Evolutionary conservation across 2,113 vertebrate species (phyloP).

Genomic region (Trichechus manatus): DNA sequence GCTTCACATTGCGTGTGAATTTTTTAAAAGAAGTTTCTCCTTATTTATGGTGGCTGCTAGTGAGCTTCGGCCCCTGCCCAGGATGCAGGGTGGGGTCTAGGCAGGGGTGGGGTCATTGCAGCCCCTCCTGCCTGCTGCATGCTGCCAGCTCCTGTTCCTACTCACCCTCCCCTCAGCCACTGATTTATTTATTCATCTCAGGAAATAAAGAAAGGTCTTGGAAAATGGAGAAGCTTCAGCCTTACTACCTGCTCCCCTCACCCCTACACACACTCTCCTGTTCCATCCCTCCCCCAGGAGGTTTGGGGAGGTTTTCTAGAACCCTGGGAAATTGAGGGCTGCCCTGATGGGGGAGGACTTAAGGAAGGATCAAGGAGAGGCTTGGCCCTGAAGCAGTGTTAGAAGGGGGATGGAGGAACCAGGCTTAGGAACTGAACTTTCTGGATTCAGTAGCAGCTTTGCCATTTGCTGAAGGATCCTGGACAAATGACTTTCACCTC

Average conservation of each 20-base stretch:
- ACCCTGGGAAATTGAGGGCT: neutral
- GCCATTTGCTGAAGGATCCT: neutral
- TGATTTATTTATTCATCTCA: slow-evolving; percentile 83
- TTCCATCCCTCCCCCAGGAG: neutral
- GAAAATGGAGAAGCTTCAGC: slow-evolving; percentile 32
- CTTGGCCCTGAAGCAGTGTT: neutral
- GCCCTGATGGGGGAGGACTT: neutral
- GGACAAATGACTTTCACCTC: neutral
- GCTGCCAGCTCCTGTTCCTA: slow-evolving; percentile 59
- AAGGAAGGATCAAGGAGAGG: neutral
- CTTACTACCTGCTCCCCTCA: neutral
- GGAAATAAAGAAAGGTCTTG: slow-evolving; percentile 83
- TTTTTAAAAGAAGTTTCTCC: neutral
- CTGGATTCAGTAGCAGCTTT: neutral
- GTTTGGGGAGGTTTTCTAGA: neutral
- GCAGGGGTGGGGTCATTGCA: neutral
- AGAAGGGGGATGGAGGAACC: neutral
- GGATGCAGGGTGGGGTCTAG: neutral
- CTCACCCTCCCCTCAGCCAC: neutral
- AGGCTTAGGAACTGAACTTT: neutral
- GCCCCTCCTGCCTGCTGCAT: slow-evolving; percentile 75
- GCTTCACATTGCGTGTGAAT: neutral
- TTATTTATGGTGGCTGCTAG: neutral
- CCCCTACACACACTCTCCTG: neutral
- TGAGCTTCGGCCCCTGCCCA: slow-evolving; percentile 21